phyloP scores from a whole-genome alignment of 2,113 vertebrate genomes.

The Athene cunicularia region DNA sequence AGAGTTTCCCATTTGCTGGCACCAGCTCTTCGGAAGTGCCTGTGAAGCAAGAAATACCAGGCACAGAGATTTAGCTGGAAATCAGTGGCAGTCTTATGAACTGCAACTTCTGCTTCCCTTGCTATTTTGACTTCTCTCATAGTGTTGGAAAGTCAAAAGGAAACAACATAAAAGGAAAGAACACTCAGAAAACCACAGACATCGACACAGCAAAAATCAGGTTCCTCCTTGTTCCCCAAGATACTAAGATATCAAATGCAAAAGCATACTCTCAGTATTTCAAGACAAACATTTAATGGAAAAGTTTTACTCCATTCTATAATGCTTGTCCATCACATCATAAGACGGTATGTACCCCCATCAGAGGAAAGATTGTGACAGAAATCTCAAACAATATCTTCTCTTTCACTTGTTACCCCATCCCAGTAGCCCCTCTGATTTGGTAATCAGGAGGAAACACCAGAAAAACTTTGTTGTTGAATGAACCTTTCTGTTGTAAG shows the following conservation, averaged over 20 bases:
- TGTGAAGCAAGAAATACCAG: slow-evolving; percentile 15
- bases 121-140: slow-evolving; percentile 51
- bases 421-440: neutral
- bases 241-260: neutral
- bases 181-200: slow-evolving; percentile 36
- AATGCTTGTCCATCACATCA: neutral
- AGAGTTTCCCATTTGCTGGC: slow-evolving; percentile 39
- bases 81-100: neutral
- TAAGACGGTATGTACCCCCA: neutral
- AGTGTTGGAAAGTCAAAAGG: slow-evolving; percentile 42
- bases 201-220: slow-evolving; percentile 42
- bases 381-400: neutral
- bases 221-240: slow-evolving; percentile 24
- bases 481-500: neutral
- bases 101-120: slow-evolving; percentile 49
- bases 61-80: slow-evolving; percentile 32
- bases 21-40: slow-evolving; percentile 33
- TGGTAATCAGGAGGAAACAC: neutral
- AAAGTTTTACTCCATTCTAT: neutral
- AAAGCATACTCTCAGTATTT: neutral
- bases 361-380: neutral
- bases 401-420: neutral
- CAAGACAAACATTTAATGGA: neutral
- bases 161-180: slow-evolving; percentile 57
- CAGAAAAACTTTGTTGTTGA: neutral